phyloP scores from a whole-genome alignment of 1,140 invertebrate species.

The Rhyzopertha dominica region DNA sequence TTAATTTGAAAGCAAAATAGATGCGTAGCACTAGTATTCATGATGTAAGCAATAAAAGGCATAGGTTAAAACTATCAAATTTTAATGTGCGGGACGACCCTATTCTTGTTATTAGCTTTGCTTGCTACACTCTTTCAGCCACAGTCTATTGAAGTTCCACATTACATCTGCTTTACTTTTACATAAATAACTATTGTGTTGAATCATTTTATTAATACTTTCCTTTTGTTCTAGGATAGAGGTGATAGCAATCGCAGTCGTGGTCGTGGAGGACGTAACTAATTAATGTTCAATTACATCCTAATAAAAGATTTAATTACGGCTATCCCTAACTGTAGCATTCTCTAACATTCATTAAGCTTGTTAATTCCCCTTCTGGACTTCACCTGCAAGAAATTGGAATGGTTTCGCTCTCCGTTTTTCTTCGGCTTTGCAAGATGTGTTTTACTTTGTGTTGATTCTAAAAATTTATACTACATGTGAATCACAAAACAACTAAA shows the following conservation, averaged over 20 bases:
- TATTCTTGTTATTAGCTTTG: not conserved
- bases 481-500: constrained; percentile 8
- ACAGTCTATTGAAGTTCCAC: not conserved
- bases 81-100: not conserved
- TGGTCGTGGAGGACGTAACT: constrained; percentile 37
- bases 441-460: constrained; percentile 21
- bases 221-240: constrained; percentile 35
- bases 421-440: constrained; percentile 17
- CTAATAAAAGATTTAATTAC: constrained; percentile 25
- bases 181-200: not conserved
- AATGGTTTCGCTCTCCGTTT: constrained; percentile 23
- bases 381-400: constrained; percentile 24
- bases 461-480: constrained; percentile 15
- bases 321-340: constrained; percentile 30
- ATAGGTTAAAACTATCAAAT: not conserved
- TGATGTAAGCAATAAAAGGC: not conserved
- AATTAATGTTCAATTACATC: constrained; percentile 15
- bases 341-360: constrained; percentile 26
- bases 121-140: not conserved
- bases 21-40: too few relatives aligned
- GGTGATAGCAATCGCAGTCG: constrained; percentile 36
- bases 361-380: constrained; percentile 29
- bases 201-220: constrained; percentile 1
- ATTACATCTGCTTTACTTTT: not conserved
- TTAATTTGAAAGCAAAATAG: too few relatives aligned